Base-by-base conservation (phyloP, 2,113 vertebrate genomes). In the Halichoerus grypus region DNA sequence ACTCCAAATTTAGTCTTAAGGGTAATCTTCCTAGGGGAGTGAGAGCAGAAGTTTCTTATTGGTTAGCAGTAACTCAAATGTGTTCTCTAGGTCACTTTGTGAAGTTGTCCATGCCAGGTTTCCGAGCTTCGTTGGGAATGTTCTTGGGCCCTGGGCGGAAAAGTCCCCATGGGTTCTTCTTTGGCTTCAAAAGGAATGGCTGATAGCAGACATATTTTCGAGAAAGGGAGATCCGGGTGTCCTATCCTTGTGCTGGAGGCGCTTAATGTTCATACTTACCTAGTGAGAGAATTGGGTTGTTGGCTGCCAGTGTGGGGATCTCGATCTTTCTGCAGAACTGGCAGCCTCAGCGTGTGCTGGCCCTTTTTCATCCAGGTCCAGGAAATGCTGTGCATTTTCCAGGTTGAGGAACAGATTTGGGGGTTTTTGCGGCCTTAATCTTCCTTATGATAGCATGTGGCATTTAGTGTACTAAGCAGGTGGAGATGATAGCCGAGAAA, bases 241-340 rank as follows among this genome's bases (percentile, higher is more conserved):
- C 26, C 61, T 14, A 33, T 51, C 3, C 13, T 14, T 14, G 4
- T 1, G 0, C 21, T 31, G 24, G 49, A 51, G 4, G 3, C 0
- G 3, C 46, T 72, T 24, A 9, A 3, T 14, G 7, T 33, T 24
- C 24, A 16, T 5, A 69, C 8, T 49, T 39, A 1, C 7, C 57
- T 53, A 49, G 71, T n/a, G 57, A 49, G 65, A 36, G 19, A 33
- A 6, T 0, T 59, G 53, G 10, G 57, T 11, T 28, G 7, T 65
- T 59, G 49, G 33, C 55, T 63, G 33, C 86, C n/a, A 4, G 9
- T 3, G 8, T 0, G 2, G 74, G n/a, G 67, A 88, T 83, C 74
- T 76, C 67, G 13, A 39, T 49, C 28, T 93, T n/a, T 67, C 59
- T 74, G 63, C 3, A 11, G 51, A 49, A 1, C 33, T 61, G 42